Evolutionary conservation across 2,113 vertebrate genomes (phyloP), one percentile per base, ranked within the genome.

Genomic region (Hemicordylus capensis): DNA sequence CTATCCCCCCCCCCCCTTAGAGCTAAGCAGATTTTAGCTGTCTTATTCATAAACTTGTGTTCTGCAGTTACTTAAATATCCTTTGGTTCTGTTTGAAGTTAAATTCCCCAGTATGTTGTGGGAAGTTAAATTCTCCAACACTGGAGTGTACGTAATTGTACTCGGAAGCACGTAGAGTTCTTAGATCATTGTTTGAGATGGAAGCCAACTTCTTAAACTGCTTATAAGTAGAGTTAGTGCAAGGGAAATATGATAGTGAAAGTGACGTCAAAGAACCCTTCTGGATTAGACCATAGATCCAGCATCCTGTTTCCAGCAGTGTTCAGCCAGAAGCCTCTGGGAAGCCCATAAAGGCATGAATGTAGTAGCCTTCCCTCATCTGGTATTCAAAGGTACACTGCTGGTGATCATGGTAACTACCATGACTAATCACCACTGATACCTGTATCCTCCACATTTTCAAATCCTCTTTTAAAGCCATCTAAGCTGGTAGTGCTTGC

Each of bases 1-100:
- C 0, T 1, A 5, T n/a, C n/a, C n/a, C n/a, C n/a, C n/a, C n/a
- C 7, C 6, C 14, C 42, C 1, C 37, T 3, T 28, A 8, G n/a
- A 22, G 26, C 80, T 12, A 66, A 17, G 48, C 14, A 8, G 11
- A 19, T 15, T 72, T 28, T 7, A 2, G 1, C 31, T 77, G 58
- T 12, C 81, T 22, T 81, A 9, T 74, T 85, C 58, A 24, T 17
- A 58, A 88, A 17, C 19, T 19, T 19, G 22, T 86, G 4, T 75
- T 28, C 80, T 88, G 24, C 64, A 75, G 86, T 76, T 11, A 19
- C 59, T 84, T 78, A 66, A 89, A 81, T 31, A 46, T 61, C 85
- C 75, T 80, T 87, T 85, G 6, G 34, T 80, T 87, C 48, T 75
- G 1, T 78, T 75, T 86, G 88, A 84, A 66, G 75, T 76, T 69